Evolutionary conservation across 1,140 invertebrate species (phyloP).

Genomic region (Heterodera carotae): DNA sequence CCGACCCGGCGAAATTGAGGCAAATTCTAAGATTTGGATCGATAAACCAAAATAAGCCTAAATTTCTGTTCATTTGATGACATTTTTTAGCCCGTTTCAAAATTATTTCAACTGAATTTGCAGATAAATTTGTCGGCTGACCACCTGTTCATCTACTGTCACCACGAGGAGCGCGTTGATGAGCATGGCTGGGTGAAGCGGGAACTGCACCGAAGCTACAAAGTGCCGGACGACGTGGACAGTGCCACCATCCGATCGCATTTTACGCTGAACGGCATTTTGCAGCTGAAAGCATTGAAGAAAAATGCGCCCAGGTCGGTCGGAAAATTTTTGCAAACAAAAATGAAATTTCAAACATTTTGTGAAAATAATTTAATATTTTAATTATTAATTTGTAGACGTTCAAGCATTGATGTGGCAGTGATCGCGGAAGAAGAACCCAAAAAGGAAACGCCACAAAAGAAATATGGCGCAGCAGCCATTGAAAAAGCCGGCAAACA

Average conservation of each 20-base stretch:
- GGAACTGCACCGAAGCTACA: conserved; percentile 60
- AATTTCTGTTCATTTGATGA: too few relatives aligned
- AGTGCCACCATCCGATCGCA: conserved; percentile 18
- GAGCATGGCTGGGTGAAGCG: conserved; percentile 57
- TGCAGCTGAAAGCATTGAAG: conserved; percentile 22
- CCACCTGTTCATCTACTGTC: conserved; percentile 60
- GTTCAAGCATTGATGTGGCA: not conserved
- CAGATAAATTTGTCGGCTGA: conserved; percentile 59
- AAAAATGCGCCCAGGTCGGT: not conserved
- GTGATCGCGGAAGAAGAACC: not conserved
- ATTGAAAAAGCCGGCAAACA: not conserved
- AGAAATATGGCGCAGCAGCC: not conserved
- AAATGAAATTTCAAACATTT: too few relatives aligned
- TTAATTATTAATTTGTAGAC: too few relatives aligned
- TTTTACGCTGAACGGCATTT: conserved; percentile 8
- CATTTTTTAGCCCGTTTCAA: not conserved
- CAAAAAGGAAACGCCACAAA: not conserved
- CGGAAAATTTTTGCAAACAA: not conserved
- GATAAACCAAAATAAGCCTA: too few relatives aligned
- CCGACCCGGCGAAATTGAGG: conserved; percentile 62
- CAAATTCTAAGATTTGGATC: conserved; percentile 3
- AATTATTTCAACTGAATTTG: not conserved
- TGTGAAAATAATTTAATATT: too few relatives aligned
- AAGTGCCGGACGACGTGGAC: conserved; percentile 34
- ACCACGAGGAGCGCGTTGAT: conserved; percentile 58